Evolutionary conservation across 2,113 vertebrate species (phyloP).

Genomic region (Alosa alosa): DNA sequence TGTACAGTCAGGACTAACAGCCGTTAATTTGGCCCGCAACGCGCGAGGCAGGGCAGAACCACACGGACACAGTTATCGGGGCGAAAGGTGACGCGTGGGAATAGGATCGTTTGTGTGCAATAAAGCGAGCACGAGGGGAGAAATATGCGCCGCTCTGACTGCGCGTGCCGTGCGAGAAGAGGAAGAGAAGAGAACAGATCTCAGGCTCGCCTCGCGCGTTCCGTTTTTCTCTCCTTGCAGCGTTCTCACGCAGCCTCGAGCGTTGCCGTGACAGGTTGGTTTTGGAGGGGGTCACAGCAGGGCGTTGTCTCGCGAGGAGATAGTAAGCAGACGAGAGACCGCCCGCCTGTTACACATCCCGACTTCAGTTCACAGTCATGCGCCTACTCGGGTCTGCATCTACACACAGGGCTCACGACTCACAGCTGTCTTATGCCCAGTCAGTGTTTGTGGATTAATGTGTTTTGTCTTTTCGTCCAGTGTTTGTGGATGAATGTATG

Average conservation of each 20-base stretch:
- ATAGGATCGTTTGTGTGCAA: not conserved
- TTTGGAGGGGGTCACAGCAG: too few species aligned
- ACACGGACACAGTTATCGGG: not conserved
- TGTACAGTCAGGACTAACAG: conserved; percentile 48
- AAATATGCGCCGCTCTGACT: not conserved
- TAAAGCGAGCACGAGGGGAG: not conserved
- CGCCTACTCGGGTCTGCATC: too few species aligned
- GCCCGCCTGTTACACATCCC: too few species aligned
- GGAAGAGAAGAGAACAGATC: not conserved
- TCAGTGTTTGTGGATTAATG: too few species aligned
- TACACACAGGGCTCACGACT: too few species aligned
- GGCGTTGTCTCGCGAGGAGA: too few species aligned
- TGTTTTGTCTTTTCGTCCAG: too few species aligned
- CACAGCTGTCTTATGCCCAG: too few species aligned
- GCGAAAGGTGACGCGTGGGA: not conserved
- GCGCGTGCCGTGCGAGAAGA: not conserved
- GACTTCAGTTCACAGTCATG: too few species aligned
- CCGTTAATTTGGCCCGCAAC: conserved; percentile 65
- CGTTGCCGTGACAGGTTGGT: not conserved
- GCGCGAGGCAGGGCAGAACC: not conserved
- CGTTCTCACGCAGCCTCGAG: not conserved
- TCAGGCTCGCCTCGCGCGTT: not conserved
- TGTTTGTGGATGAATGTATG: too few species aligned
- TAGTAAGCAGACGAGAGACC: too few species aligned
- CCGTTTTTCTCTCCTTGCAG: not conserved